Percentiles rank a stretch among this genome's conserved stretches.
These are phyloP conservation scores for Leptopilina clavipes DNA, from an alignment of 1,140 invertebrate species.

Conservation along the genomic window DNA sequence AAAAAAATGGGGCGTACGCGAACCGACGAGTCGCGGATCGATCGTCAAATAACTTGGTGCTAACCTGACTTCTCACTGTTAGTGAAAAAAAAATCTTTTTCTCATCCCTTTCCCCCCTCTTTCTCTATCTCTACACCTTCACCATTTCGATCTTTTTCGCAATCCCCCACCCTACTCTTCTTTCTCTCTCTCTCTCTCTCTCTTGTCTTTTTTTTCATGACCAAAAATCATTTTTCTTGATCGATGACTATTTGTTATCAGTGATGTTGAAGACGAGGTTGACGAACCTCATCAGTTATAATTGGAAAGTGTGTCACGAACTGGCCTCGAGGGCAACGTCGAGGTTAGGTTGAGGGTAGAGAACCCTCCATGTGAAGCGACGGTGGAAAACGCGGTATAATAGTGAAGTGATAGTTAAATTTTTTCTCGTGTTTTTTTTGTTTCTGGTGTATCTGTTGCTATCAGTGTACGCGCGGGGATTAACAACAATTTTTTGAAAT, in stretches of 20 bases:
- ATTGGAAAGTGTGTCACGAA: conserved; percentile 53
- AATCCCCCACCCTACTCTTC: too few species aligned
- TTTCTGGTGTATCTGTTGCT: too few species aligned
- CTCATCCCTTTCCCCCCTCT: not conserved
- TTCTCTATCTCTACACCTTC: not conserved
- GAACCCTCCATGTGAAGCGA: conserved; percentile 40
- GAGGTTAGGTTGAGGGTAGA: conserved; percentile 44
- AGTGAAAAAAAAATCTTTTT: not conserved
- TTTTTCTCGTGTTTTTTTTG: too few species aligned
- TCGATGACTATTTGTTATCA: not conserved
- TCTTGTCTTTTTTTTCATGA: not conserved
- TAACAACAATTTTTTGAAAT: too few species aligned
- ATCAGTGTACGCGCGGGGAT: too few species aligned
- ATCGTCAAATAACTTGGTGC: conserved; percentile 68
- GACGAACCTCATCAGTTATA: not conserved
- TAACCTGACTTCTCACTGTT: conserved; percentile 50
- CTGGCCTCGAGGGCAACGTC: conserved; percentile 39
- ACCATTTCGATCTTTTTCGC: conserved; percentile 31
- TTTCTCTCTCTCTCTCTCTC: not conserved
- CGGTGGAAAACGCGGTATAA: conserved; percentile 18
- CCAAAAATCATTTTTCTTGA: too few species aligned
- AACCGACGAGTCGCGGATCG: conserved; percentile 65
- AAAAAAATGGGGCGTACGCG: conserved; percentile 67
- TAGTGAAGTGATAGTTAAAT: conserved; percentile 38
- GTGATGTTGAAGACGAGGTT: not conserved